Evolutionary conservation across 2,797 vertebrate species (phyloP), one percentile per base, ranked within the genome.

Genomic region (Enteromius thamalakanensis): DNA sequence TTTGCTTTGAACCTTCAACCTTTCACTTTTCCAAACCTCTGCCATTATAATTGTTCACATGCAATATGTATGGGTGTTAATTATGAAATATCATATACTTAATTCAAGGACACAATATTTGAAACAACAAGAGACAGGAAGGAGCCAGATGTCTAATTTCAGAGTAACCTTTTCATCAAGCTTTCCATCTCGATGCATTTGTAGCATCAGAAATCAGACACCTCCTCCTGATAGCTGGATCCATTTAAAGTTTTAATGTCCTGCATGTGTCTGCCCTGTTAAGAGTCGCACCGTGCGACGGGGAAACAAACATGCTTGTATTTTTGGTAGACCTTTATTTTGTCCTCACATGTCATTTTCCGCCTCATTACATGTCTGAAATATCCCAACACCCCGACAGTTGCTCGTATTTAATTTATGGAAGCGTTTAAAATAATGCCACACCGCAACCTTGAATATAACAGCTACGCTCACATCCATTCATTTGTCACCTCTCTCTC

Each of bases 91-190:
- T n/a, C 49, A 10, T n/a, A 23, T 42, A 3, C 55, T 76, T 76
- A 82, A 76, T 55, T 51, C 19, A 55, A 69, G 49, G 72, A 76
- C 65, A 26, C 45, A 72, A 51, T 55, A 55, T 82, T 76, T 60
- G 37, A 83, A 62, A 71, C 81, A 60, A 83, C 51, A 83, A 81
- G 58, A 65, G 83, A 60, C 77, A 67, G 60, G 55, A 72, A 80
- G 58, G 45, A 68, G 60, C 75, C 71, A 21, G 71, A 47, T 76
- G 49, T 89, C 91, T 93, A 91, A 92, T 92, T 91, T 90, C 90
- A 90, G 90, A 80, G 75, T 88, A 92, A 89, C 91, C 90, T 93
- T 93, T 91, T 89, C 91, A 89, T 74, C 87, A 84, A 87, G 60
- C 23, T 88, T 86, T 88, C 81, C 76, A 86, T 78, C 84, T 87